A percentile compares a stretch with the other conserved stretches of the same genome.
phyloP scores from a whole-genome alignment of 2,113 vertebrate species.

The Podarcis muralis region DNA sequence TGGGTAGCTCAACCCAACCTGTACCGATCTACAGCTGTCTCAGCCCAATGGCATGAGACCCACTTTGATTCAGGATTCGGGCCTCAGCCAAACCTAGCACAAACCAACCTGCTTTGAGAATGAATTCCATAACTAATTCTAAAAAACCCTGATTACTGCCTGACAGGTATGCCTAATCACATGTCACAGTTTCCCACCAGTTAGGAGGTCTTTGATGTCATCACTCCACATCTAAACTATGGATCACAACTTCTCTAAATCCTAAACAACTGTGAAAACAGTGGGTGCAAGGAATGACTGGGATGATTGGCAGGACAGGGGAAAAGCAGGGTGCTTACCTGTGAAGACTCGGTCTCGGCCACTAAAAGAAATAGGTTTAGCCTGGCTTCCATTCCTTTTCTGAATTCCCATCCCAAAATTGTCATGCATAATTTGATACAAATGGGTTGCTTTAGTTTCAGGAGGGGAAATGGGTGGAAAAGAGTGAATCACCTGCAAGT shows the following conservation, averaged over 20 bases:
- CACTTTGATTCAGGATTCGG: no score
- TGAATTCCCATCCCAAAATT: slow-evolving; percentile 60
- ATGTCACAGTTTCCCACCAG: slow-evolving; percentile 36
- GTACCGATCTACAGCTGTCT: no score
- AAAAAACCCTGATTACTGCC: neutral
- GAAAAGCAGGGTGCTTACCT: slow-evolving; percentile 46
- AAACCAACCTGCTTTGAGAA: slow-evolving; percentile 21
- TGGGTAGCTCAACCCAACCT: no score
- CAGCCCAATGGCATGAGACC: no score
- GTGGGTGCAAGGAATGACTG: slow-evolving; percentile 29
- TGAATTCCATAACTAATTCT: slow-evolving; percentile 23
- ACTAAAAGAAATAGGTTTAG: slow-evolving; percentile 59
- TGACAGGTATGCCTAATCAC: slow-evolving; percentile 32
- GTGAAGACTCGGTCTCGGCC: slow-evolving; percentile 48
- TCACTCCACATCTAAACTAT: slow-evolving; percentile 16
- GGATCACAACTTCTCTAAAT: slow-evolving; percentile 36
- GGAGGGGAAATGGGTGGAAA: slow-evolving; percentile 38
- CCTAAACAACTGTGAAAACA: slow-evolving; percentile 59
- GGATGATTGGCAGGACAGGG: neutral
- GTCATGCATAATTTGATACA: slow-evolving; percentile 77
- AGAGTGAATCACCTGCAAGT: slow-evolving; percentile 72
- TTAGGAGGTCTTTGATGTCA: slow-evolving; percentile 47
- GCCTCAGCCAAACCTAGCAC: no score
- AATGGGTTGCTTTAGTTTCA: slow-evolving; percentile 69
- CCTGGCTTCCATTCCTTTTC: slow-evolving; percentile 60